phyloP scores from a whole-genome alignment of 2,797 vertebrate species.

The Phalloptychus januarius region DNA sequence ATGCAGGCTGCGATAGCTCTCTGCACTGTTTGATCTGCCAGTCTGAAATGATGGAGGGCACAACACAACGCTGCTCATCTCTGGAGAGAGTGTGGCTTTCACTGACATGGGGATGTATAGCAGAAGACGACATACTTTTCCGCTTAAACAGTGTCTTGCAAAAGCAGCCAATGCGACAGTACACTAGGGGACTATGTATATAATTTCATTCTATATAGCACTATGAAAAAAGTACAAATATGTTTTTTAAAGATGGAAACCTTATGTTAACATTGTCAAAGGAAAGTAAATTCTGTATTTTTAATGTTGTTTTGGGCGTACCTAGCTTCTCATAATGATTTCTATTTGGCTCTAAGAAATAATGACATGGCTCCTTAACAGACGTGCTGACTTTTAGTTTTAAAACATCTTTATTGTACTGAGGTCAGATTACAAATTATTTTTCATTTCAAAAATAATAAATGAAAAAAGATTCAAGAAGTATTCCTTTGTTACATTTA shows the following conservation, averaged over 20 bases:
- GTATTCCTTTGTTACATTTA: neutral
- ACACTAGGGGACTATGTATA: constrained; percentile 19
- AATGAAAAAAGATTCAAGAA: neutral
- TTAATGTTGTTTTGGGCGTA: neutral
- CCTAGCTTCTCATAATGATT: neutral
- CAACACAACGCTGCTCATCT: constrained; percentile 52
- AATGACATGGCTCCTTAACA: neutral
- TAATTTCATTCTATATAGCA: neutral
- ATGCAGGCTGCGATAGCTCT: constrained; percentile 43
- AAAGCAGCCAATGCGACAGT: constrained; percentile 32
- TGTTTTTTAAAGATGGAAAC: neutral
- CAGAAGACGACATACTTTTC: constrained; percentile 49
- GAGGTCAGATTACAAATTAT: too few species aligned
- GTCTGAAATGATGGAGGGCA: constrained; percentile 64
- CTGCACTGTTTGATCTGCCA: constrained; percentile 67
- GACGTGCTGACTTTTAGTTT: neutral
- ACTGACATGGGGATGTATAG: constrained; percentile 24
- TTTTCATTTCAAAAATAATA: neutral
- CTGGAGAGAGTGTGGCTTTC: constrained; percentile 60
- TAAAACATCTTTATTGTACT: too few species aligned
- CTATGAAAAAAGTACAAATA: neutral
- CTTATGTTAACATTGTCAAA: neutral
- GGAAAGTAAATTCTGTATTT: neutral
- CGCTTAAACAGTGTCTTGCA: constrained; percentile 31
- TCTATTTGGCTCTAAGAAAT: neutral